These are phyloP conservation scores for Drosophila tani DNA, from an alignment of 1,140 invertebrate species.

Conservation along the genomic window DNA sequence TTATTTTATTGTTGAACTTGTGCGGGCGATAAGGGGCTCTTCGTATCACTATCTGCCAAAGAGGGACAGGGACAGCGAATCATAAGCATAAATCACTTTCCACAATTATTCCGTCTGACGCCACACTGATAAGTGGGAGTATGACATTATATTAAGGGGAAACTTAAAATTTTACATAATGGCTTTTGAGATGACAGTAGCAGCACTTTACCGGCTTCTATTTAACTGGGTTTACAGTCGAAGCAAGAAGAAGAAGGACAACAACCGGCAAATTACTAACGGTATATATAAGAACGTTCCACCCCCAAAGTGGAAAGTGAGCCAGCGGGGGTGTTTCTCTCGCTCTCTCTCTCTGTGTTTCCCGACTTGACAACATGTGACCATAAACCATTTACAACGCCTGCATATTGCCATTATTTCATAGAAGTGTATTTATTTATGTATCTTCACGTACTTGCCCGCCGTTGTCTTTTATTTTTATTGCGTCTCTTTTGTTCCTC, in stretches of 20 bases:
- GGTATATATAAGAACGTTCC: conserved; percentile 52
- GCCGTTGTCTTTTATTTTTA: conserved; percentile 15
- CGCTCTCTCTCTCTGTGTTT: conserved; percentile 1
- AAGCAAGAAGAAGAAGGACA: conserved; percentile 43
- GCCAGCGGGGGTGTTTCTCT: conserved; percentile 49
- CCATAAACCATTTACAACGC: conserved; percentile 9
- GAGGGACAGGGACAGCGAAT: conserved; percentile 3
- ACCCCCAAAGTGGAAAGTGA: conserved; percentile 34
- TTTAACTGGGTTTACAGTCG: conserved; percentile 12
- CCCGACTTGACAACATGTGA: conserved; percentile 44
- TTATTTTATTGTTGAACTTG: conserved; percentile 50
- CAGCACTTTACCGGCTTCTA: conserved; percentile 40
- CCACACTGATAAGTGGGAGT: conserved; percentile 45
- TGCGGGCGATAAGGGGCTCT: conserved; percentile 45
- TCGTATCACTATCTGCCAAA: conserved; percentile 31
- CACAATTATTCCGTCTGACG: conserved; percentile 38
- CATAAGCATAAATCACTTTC: conserved; percentile 57
- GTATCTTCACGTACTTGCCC: conserved; percentile 34
- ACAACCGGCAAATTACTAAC: conserved; percentile 70
- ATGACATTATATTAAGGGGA: conserved; percentile 32
- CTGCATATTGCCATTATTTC: conserved; percentile 9
- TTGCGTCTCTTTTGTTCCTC: conserved; percentile 12
- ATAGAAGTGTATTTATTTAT: conserved; percentile 1
- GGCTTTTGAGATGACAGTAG: not conserved
- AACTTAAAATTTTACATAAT: conserved; percentile 40